Evolutionary conservation across 2,888 invertebrate species (phyloP), one percentile per base, ranked within the genome.

Genomic region (Zaprionus obscuricornis): DNA sequence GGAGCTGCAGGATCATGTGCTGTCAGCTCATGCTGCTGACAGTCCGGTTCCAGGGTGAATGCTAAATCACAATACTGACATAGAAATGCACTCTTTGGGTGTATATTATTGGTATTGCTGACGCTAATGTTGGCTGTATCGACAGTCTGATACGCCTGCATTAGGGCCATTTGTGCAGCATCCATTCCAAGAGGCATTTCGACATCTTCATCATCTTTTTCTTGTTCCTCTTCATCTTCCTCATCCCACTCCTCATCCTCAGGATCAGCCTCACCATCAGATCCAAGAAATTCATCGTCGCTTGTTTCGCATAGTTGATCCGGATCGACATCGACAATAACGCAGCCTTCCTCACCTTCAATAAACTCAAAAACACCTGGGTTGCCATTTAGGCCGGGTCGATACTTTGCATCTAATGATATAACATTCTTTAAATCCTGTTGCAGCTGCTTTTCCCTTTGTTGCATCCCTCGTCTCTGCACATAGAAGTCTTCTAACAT

Each of bases 21-120:
- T 0, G 6, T 91, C 5, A 89, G 90, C 88, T 94, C 94, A 87
- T 95, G 95, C 51, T 92, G 92, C 39, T 91, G 90, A 79, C 94
- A 94, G 66, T 93, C 93, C 24, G 91, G 90, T 79, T 92, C 92
- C n/a, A 93, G 92, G 8, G 93, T 92, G 88, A 94, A 95, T 7
- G 94, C 94, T 89, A 93, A 92, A 88, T 94, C 94, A 87, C 94
- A 94, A 82, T 92, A 94, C 87, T 93, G 93, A 81, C 94, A 94
- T 90, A 94, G 93, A 59, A 92, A 93, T 0, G 94, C 94, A 88
- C 94, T 94, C 45, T 87, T 88, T 0, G 86, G 79, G 47, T 77
- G 83, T 6, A 62, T 16, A 16, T 47, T 63, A n/a, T 36, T 71
- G 3, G 14, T 26, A 3, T 33, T 10, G 7, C 8, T 18, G 5